Percentiles rank a stretch among this genome's conserved stretches.
These are phyloP conservation scores for Rhynchotus rufescens DNA, from an alignment of 2,797 vertebrate species.

Conservation along the genomic window DNA sequence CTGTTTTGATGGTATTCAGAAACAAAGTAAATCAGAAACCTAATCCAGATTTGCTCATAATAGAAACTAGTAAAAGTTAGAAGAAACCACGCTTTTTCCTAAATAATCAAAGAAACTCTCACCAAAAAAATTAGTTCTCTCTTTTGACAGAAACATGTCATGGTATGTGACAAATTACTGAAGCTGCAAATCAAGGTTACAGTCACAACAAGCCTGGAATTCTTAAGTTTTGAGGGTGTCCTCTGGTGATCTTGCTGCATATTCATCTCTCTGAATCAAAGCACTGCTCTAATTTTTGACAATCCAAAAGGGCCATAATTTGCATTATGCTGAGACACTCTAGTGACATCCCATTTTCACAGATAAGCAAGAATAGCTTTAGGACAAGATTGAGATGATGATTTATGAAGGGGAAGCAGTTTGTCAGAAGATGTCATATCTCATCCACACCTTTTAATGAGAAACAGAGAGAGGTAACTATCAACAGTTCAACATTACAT, in stretches of 20 bases:
- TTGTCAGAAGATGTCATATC: background rate
- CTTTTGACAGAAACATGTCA: background rate
- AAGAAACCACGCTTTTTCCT: background rate
- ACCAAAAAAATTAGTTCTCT: background rate
- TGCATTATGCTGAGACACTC: background rate
- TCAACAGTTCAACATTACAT: background rate
- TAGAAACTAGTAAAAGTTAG: background rate
- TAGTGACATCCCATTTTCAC: background rate
- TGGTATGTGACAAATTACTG: background rate
- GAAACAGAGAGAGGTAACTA: background rate
- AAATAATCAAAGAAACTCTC: background rate
- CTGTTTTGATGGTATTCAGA: background rate
- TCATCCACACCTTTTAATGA: background rate
- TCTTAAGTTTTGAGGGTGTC: background rate
- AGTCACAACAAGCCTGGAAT: accelerated
- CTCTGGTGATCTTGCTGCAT: background rate
- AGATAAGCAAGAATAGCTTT: background rate
- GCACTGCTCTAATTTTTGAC: background rate
- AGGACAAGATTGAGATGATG: background rate
- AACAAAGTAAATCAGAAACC: background rate
- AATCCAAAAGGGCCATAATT: background rate
- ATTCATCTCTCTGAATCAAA: background rate
- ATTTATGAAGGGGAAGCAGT: background rate
- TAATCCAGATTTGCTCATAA: background rate
- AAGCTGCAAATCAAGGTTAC: background rate